Evolutionary conservation across 2,888 invertebrate species (phyloP), one percentile per base, ranked within the genome.

Genomic region (Synanthedon tipuliformis): DNA sequence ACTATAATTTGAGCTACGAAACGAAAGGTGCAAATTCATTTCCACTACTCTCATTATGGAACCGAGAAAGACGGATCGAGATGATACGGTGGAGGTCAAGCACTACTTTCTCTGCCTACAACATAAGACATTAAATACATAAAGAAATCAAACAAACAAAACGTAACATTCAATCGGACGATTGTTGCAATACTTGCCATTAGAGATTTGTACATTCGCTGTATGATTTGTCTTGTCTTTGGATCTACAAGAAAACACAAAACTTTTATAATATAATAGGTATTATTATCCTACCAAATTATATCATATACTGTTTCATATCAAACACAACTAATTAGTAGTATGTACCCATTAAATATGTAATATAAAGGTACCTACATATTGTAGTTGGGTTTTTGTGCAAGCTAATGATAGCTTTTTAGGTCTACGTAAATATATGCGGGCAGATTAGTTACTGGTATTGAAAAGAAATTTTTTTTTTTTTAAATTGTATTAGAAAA

Each of bases 141-240:
- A 67, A 71, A 63, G 58, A 61, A 53, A 45, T 45, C 40, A 62
- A 65, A 63, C 58, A 65, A 59, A 60, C 59, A 61, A 59, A n/a
- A 59, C 51, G 56, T 15, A 53, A 56, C 54, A 56, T 48, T 53
- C 50, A 23, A 45, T 45, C n/a, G 4, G 45, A 13, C 50, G 51
- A 53, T 34, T 18, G 50, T 10, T 41, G n/a, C 48, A 48, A 16
- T 58, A 90, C 95, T 93, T 89, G 96, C 99, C 99, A 99, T 97
- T 68, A 95, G 93, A 53, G 99, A 99, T 88, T 96, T 97, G 89
- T 98, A 99, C 89, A 95, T 96, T 76, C 99, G 91, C 86, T 98
- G 97, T 73, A 96, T 94, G 66, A 99, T 93, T 89, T 98, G 96
- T 74, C 97, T 91, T 65, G 96, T 97, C 90, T 98, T 98, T 61